phyloP scores from a whole-genome alignment of 2,113 vertebrate genomes.

The Alces alces region DNA sequence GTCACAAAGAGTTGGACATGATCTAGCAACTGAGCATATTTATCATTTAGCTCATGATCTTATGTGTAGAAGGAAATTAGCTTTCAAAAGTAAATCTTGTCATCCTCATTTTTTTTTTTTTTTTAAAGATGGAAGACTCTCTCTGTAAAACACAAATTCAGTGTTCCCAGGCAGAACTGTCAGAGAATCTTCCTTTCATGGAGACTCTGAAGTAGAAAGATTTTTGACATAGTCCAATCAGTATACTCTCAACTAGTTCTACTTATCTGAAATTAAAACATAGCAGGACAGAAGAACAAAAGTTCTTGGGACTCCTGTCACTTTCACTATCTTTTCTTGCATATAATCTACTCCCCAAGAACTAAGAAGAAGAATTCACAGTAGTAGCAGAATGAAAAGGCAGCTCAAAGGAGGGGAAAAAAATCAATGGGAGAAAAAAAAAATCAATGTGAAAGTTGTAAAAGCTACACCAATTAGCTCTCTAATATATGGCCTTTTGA shows the following conservation, averaged over 20 bases:
- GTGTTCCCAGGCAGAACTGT: neutral
- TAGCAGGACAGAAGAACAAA: neutral
- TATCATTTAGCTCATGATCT: neutral
- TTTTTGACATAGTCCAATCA: neutral
- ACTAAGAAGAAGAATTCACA: constrained; percentile 36
- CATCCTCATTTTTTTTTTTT: neutral
- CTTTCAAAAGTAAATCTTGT: neutral
- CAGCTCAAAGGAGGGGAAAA: constrained; percentile 47
- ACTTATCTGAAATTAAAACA: neutral
- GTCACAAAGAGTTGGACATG: neutral
- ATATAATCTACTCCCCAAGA: constrained; percentile 21
- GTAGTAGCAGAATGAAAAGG: constrained; percentile 50
- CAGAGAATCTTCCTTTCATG: neutral
- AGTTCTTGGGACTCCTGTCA: neutral
- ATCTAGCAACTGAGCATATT: neutral
- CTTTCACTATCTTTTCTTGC: constrained; percentile 2
- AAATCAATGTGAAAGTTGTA: constrained; percentile 61
- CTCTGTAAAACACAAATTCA: neutral
- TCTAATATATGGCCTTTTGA: constrained; percentile 72
- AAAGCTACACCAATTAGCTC: constrained; percentile 71
- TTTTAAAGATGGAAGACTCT: neutral
- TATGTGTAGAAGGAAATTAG: neutral
- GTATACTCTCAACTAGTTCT: neutral
- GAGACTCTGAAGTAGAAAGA: neutral
- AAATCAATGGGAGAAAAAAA: constrained; percentile 66